These are phyloP conservation scores for Hanleya hanleyi DNA, from an alignment of 2,888 invertebrate genomes.

Conservation along the genomic window DNA sequence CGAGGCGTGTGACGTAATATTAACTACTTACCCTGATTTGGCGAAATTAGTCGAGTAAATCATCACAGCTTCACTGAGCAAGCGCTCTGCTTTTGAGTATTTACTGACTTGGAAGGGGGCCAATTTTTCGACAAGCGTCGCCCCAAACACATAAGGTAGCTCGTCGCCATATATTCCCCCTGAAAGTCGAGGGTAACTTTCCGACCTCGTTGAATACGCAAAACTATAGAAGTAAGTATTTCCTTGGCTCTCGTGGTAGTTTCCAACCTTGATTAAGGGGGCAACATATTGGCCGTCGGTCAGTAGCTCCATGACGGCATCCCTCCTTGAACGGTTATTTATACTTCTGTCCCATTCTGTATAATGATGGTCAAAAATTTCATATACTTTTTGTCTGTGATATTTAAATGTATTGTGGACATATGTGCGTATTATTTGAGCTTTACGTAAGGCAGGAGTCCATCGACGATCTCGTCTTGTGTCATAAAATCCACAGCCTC, in stretches of 20 bases:
- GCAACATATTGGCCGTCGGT: constrained; percentile 88
- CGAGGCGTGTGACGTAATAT: no score
- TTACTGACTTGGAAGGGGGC: constrained; percentile 36
- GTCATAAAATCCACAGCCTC: constrained; percentile 91
- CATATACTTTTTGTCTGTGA: constrained; percentile 91
- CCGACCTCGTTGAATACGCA: constrained; percentile 87
- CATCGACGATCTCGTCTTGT: constrained; percentile 85
- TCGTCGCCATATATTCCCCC: constrained; percentile 38
- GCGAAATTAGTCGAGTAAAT: constrained; percentile 47
- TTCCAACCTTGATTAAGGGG: constrained; percentile 88
- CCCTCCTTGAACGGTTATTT: constrained; percentile 86
- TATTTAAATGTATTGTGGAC: constrained; percentile 94
- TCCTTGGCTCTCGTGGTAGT: constrained; percentile 82
- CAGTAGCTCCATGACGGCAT: constrained; percentile 87
- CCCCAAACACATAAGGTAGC: constrained; percentile 45
- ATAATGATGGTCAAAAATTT: constrained; percentile 94
- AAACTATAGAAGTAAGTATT: constrained; percentile 59
- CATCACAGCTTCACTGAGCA: constrained; percentile 44
- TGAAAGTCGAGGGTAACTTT: constrained; percentile 81
- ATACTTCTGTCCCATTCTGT: constrained; percentile 84
- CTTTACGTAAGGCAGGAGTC: constrained; percentile 92
- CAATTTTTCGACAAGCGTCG: constrained; percentile 41
- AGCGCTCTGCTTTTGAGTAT: constrained; percentile 32
- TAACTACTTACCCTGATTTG: constrained; percentile 47
- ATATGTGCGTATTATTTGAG: constrained; percentile 86